These are phyloP conservation scores for Sphaeramia orbicularis DNA, from an alignment of 2,797 vertebrate species.

Conservation along the genomic window DNA sequence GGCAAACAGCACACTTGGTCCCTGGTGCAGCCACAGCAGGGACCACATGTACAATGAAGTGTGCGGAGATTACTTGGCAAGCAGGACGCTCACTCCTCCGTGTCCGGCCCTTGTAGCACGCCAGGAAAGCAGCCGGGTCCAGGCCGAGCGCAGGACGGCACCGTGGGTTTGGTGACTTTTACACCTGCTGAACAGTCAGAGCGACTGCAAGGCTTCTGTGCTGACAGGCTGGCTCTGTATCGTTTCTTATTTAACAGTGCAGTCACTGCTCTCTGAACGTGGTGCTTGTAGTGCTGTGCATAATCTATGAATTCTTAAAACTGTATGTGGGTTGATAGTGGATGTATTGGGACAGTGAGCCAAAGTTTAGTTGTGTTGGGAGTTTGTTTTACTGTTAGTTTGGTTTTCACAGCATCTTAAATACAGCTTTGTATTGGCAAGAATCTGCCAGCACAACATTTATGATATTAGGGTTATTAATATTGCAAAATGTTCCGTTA, in stretches of 20 bases:
- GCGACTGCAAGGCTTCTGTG: conserved; percentile 1
- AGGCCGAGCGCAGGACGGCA: not conserved
- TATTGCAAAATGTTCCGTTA: no score
- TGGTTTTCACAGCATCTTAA: not conserved
- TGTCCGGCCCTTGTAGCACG: conserved; percentile 3
- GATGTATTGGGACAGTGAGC: conserved; percentile 7
- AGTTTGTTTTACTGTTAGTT: conserved; percentile 3
- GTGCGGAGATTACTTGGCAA: not conserved
- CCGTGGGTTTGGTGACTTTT: not conserved
- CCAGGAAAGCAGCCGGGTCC: not conserved
- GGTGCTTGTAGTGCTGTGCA: conserved; percentile 20
- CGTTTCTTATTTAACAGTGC: not conserved
- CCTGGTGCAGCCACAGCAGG: not conserved
- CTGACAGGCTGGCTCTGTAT: not conserved
- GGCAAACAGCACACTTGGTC: conserved; percentile 3
- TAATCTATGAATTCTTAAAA: conserved; percentile 3
- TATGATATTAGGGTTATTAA: no score
- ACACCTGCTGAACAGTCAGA: not conserved
- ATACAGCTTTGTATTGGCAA: not conserved
- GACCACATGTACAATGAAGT: not conserved
- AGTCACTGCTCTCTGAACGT: conserved; percentile 17
- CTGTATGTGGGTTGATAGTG: conserved; percentile 12
- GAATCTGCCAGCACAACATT: not conserved
- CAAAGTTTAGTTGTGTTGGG: not conserved
- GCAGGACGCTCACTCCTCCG: not conserved